Evolutionary conservation across 2,888 invertebrate genomes (phyloP), one percentile per base, ranked within the genome.

Genomic region (Bruchidius siliquastri): DNA sequence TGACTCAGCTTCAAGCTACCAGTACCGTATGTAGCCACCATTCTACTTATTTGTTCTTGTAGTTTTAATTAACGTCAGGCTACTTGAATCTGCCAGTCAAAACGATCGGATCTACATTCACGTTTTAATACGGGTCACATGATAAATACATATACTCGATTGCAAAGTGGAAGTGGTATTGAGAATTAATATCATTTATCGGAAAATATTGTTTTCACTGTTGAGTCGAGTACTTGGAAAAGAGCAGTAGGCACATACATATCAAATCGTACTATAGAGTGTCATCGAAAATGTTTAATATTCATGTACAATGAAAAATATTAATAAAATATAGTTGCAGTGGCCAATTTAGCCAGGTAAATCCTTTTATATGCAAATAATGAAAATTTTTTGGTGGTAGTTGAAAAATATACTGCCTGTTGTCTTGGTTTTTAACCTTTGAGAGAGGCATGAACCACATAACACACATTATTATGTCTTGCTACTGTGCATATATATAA

Each of bases 121-220:
- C 49, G 10, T 49, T 49, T 49, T 49, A 49, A 49, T 49, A 49
- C 13, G 0, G 3, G 49, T 13, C 1, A 13, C 49, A 49, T 3
- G 8, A 49, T 49, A 49, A 49, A 49, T 49, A 26, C 13, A 49
- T 13, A 49, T 49, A 1, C 49, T 8, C 49, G 49, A 18, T 18
- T 49, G 49, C 49, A 49, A 49, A 49, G 13, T 49, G 49, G 0
- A 49, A 49, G 49, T 49, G 18, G 6, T 49, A 49, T 49, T 18
- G 49, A 49, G 13, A 49, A 49, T 49, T 13, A 49, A 49, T 49
- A 49, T 4, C 49, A 49, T 69, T 69, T 69, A 22, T 21, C n/a
- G 69, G 4, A 69, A 69, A 69, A n/a, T 21, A 69, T 26, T 69
- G 26, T 69, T 69, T 69, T 20, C 69, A 18, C 69, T 69, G 22